Conservation (phyloP, 1,140 invertebrate species). For the Diorhabda elongata region DNA sequence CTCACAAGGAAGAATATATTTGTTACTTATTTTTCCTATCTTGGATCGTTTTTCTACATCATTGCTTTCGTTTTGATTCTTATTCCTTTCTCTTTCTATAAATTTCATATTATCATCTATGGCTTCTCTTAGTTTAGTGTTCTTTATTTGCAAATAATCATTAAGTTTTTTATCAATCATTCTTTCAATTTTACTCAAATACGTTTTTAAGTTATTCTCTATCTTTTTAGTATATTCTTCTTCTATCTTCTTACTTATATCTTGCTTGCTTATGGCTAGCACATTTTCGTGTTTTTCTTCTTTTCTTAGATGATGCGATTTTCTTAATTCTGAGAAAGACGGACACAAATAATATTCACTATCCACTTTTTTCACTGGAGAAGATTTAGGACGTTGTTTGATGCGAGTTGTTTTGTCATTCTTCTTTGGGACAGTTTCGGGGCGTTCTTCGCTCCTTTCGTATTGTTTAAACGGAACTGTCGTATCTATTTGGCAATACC, state of each 20-base stretch:
- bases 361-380: not conserved
- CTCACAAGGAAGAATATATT: too few relatives aligned
- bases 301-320: too few relatives aligned
- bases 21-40: too few relatives aligned
- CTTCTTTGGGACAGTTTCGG: not conserved
- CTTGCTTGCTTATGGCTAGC: too few relatives aligned
- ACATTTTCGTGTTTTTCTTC: too few relatives aligned
- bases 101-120: not conserved
- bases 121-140: not conserved
- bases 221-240: conserved; percentile 12
- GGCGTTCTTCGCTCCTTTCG: not conserved
- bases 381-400: not conserved
- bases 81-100: conserved; percentile 2
- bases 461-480: not conserved
- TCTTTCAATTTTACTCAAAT: conserved; percentile 25
- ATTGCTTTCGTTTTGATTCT: not conserved
- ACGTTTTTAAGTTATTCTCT: conserved; percentile 25
- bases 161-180: conserved; percentile 27
- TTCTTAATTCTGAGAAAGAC: too few relatives aligned
- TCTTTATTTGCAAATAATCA: conserved; percentile 14
- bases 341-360: too few relatives aligned
- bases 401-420: not conserved
- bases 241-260: not conserved
- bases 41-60: not conserved
- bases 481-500: conserved; percentile 7